Base-by-base conservation (phyloP, 2,797 vertebrate species). In the Myotis pilosus region DNA sequence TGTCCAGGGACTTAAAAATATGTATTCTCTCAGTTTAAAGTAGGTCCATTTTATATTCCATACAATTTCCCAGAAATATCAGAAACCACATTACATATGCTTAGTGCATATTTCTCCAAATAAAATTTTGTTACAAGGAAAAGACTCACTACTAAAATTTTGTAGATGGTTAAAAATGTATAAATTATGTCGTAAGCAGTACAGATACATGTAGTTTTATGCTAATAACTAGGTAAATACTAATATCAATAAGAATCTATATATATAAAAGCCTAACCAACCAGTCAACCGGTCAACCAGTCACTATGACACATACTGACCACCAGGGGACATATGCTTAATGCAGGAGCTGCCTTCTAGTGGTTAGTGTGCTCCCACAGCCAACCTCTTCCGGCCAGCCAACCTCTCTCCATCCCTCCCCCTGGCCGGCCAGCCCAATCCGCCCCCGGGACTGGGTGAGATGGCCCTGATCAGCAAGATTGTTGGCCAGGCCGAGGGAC, bases 11-110 rank as follows among this genome's bases (percentile, higher is more conserved):
- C 82, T 72, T 41, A 33, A 76, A 51, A 76, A 20, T 51, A 44
- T 76, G 30, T 76, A 75, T 87, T 76, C 23, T 79, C 66, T 90
- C 60, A 69, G n/a, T 91, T 74, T 89, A 41, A 95, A 84, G 36
- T 53, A 62, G 36, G 2, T 51, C 69, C 78, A 22, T 60, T 93
- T 93, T 87, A 49, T 55, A 82, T 68, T 75, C 17, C 57, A 8
- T 88, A 60, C 16, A 17, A 64, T 72, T 92, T 96, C 41, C 75
- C 64, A 82, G 62, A 91, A 93, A 30, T 91, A 62, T 17, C 71
- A 84, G 81, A 87, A 94, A 90, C n/a, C 25, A 68, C 11, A 79
- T 89, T 66, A 55, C 36, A 51, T 87, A 57, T 78, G 84, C 64
- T 44, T 80, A 80, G 38, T 71, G 8, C 60, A 69, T 90, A 80